These are phyloP conservation scores for Drosophila affinis DNA, from an alignment of 2,888 invertebrate species.

Conservation along the genomic window DNA sequence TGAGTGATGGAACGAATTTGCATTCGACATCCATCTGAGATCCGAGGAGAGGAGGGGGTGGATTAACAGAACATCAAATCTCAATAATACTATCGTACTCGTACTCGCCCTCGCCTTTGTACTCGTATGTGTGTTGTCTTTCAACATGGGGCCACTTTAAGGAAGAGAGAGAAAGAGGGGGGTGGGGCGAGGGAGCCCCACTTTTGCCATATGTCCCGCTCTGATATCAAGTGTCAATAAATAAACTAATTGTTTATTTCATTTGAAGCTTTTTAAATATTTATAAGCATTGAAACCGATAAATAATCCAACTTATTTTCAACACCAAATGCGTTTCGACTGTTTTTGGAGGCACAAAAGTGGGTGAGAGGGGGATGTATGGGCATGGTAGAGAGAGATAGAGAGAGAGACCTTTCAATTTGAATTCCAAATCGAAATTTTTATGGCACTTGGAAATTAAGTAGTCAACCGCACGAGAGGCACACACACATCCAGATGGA, in stretches of 20 bases:
- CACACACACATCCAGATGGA: background rate
- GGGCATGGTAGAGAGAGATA: constrained; percentile 1
- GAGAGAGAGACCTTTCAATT: constrained; percentile 29
- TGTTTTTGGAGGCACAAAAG: background rate
- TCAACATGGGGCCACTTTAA: constrained; percentile 36
- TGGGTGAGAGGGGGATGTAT: too few relatives aligned
- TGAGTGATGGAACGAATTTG: constrained; percentile 81
- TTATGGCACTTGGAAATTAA: constrained; percentile 79
- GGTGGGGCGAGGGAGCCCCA: background rate
- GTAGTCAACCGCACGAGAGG: constrained; percentile 56
- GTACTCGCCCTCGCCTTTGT: too few relatives aligned
- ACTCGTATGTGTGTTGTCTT: constrained; percentile 13
- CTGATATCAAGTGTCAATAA: constrained; percentile 60
- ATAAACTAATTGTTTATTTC: constrained; percentile 79
- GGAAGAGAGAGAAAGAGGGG: background rate
- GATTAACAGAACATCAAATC: background rate
- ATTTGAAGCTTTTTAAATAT: constrained; percentile 71
- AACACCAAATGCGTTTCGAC: constrained; percentile 56
- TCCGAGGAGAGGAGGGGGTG: background rate
- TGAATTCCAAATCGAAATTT: constrained; percentile 53
- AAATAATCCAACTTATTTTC: constrained; percentile 71
- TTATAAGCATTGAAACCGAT: constrained; percentile 65
- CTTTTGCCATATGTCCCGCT: background rate
- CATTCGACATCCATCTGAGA: constrained; percentile 53
- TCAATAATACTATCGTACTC: background rate